A percentile compares a stretch with the other conserved stretches of the same genome.
Evolutionary conservation across 2,888 invertebrate genomes (phyloP).

Genomic region (Neoascia interrupta): DNA sequence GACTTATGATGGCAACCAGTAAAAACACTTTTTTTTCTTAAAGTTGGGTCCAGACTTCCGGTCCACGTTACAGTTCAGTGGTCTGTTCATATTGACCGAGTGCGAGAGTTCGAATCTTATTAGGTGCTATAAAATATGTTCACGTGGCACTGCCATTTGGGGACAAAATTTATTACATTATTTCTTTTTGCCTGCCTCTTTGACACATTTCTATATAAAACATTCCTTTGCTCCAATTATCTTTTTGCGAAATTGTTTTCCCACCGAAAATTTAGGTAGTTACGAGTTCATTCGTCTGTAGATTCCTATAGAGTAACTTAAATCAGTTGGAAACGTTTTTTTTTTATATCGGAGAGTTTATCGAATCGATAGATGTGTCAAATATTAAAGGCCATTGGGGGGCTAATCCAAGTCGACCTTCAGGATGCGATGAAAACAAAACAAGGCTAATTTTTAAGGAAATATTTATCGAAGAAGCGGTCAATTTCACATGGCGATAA

Average conservation of each 20-base stretch:
- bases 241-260: too few species aligned
- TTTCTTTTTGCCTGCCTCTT: background rate
- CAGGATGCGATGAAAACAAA: too few species aligned
- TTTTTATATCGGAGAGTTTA: too few species aligned
- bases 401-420: too few species aligned
- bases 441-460: slow-evolving; percentile 32
- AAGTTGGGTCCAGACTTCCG: background rate
- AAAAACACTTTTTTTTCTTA: background rate
- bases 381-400: too few species aligned
- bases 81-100: slow-evolving; percentile 7
- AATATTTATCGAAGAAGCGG: slow-evolving; percentile 39
- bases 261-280: too few species aligned
- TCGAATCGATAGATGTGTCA: too few species aligned
- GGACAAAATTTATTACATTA: slow-evolving; percentile 18
- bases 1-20: slow-evolving; percentile 11
- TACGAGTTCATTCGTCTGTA: too few species aligned
- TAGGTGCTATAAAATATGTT: slow-evolving; percentile 28
- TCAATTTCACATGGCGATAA: slow-evolving; percentile 52
- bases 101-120: slow-evolving; percentile 5
- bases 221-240: too few species aligned
- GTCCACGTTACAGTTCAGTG: background rate
- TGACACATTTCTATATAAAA: too few species aligned
- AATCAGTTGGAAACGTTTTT: too few species aligned
- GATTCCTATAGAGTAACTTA: too few species aligned
- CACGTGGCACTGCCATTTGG: slow-evolving; percentile 5